A percentile compares a stretch with the other conserved stretches of the same genome.
Conservation (phyloP, 1,140 invertebrate genomes). For the Sesamia nonagrioides region DNA sequence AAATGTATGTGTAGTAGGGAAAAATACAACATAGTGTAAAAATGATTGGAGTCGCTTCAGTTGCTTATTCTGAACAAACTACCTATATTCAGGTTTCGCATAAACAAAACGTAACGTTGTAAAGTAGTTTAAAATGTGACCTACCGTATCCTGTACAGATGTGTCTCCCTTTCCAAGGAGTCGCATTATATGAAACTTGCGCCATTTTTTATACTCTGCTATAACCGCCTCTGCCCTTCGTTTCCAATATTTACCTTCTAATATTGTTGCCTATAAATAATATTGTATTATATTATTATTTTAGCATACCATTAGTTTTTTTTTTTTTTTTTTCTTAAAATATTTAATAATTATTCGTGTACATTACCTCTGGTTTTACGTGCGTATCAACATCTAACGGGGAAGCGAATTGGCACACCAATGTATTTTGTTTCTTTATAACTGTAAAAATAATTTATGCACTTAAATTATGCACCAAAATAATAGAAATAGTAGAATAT, state of each 20-base stretch:
- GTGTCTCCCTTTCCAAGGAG: slow-evolving; percentile 92
- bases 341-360: neutral
- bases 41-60: too few relatives aligned
- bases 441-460: slow-evolving; percentile 90
- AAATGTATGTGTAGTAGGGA: too few relatives aligned
- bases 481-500: neutral
- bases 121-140: slow-evolving; percentile 48
- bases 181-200: slow-evolving; percentile 96
- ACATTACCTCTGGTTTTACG: slow-evolving; percentile 97
- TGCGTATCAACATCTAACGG: slow-evolving; percentile 97
- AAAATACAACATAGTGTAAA: too few relatives aligned
- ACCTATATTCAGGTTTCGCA: too few relatives aligned
- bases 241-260: slow-evolving; percentile 99
- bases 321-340: neutral
- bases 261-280: slow-evolving; percentile 93
- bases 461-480: slow-evolving; percentile 52
- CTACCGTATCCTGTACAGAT: slow-evolving; percentile 93
- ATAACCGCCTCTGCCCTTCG: slow-evolving; percentile 97
- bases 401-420: slow-evolving; percentile 98
- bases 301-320: neutral
- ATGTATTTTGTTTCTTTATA: slow-evolving; percentile 95
- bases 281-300: neutral
- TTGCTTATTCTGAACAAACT: too few relatives aligned
- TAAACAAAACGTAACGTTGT: too few relatives aligned
- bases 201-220: slow-evolving; percentile 99